A percentile compares a stretch with the other conserved stretches of the same genome.
These are phyloP conservation scores for Halcyon smyrnensis DNA, from an alignment of 2,797 vertebrate species.

Conservation along the genomic window DNA sequence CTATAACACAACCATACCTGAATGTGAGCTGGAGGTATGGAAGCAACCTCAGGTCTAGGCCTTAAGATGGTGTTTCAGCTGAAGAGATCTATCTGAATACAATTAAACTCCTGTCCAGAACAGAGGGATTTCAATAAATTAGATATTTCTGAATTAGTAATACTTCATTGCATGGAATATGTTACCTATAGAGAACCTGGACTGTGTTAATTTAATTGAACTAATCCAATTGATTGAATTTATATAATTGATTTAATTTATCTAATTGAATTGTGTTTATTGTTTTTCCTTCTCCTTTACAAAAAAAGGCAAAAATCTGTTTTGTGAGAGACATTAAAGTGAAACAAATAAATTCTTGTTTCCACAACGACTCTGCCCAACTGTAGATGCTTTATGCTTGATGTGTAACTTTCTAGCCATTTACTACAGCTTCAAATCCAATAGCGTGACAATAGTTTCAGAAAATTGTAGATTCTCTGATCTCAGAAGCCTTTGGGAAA, in stretches of 20 bases:
- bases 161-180: neutral
- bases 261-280: neutral
- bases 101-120: neutral
- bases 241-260: conserved; percentile 2
- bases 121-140: neutral
- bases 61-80: neutral
- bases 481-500: conserved; percentile 13
- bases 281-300: neutral
- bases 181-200: neutral
- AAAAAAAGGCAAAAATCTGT: neutral
- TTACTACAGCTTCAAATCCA: neutral
- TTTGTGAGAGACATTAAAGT: neutral
- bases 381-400: neutral
- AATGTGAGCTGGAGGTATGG: neutral
- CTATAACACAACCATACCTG: neutral
- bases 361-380: neutral
- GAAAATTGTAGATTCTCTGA: neutral
- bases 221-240: neutral
- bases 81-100: neutral
- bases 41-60: neutral
- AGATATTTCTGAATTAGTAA: neutral
- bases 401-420: neutral
- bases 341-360: neutral
- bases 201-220: conserved; percentile 23
- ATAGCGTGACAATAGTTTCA: neutral